Conservation (phyloP, 2,888 invertebrate species). For the Cephalotes varians region DNA sequence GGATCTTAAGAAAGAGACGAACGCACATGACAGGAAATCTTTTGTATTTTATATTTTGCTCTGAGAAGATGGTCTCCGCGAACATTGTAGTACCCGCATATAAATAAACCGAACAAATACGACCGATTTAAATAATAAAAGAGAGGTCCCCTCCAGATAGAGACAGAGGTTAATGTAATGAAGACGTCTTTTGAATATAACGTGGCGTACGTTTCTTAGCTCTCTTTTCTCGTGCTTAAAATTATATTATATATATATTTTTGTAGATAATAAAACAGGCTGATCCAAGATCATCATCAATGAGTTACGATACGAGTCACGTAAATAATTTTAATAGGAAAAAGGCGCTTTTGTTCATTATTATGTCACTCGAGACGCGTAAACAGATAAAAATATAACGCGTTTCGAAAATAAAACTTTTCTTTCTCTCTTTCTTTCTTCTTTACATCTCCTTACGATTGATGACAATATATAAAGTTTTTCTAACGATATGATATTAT, state of each 20-base stretch:
- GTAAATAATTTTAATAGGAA: background rate
- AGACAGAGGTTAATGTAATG: slow-evolving; percentile 3
- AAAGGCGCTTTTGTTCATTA: background rate
- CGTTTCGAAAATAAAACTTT: slow-evolving; percentile 5
- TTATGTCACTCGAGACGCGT: background rate
- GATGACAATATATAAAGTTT: slow-evolving; percentile 18
- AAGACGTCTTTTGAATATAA: background rate
- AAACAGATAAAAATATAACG: background rate
- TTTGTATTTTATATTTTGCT: background rate
- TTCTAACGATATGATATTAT: slow-evolving; percentile 31
- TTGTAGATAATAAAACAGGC: background rate
- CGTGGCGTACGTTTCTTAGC: background rate
- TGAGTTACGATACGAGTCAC: too few species aligned
- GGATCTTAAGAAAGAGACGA: background rate
- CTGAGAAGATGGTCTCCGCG: background rate
- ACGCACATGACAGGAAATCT: background rate
- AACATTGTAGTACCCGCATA: background rate
- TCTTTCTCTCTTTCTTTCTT: background rate
- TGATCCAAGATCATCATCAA: background rate
- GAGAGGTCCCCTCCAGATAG: background rate
- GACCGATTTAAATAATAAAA: slow-evolving; percentile 35
- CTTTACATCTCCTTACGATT: background rate
- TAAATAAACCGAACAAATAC: background rate
- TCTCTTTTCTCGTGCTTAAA: background rate
- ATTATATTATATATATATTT: too few species aligned